These are phyloP conservation scores for Diachrysia chrysitis DNA, from an alignment of 2,888 invertebrate species.

Conservation along the genomic window DNA sequence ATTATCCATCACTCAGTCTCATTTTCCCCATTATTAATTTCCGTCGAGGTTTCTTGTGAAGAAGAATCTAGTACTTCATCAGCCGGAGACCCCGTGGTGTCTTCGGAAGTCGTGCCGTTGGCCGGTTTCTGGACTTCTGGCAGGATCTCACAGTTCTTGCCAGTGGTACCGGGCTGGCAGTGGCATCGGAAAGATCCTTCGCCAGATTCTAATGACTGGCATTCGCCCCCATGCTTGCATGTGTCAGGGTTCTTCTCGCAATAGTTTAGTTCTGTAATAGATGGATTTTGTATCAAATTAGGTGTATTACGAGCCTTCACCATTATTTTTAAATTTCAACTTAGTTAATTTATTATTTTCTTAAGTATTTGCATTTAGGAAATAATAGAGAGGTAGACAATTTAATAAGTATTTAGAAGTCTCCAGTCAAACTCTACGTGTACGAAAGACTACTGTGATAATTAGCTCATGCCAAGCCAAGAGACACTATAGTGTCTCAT, in stretches of 20 bases:
- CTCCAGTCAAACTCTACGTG: too few species aligned
- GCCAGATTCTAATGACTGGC: slow-evolving; percentile 93
- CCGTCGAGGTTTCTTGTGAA: slow-evolving; percentile 54
- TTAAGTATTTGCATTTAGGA: too few species aligned
- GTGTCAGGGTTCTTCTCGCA: slow-evolving; percentile 93
- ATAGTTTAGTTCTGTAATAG: slow-evolving; percentile 87
- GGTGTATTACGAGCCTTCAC: too few species aligned
- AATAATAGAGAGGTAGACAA: too few species aligned
- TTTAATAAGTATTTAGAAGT: too few species aligned
- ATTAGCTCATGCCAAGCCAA: too few species aligned
- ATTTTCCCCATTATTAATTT: slow-evolving; percentile 72
- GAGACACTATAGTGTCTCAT: too few species aligned
- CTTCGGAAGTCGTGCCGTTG: slow-evolving; percentile 35
- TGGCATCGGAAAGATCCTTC: slow-evolving; percentile 94
- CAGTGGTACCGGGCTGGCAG: slow-evolving; percentile 93
- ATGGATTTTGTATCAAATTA: background rate
- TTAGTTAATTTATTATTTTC: too few species aligned
- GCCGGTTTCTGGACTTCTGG: slow-evolving; percentile 64
- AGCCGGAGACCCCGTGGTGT: background rate
- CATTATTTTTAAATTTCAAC: too few species aligned
- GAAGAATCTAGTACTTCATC: slow-evolving; percentile 18
- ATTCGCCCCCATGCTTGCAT: slow-evolving; percentile 95
- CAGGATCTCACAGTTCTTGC: slow-evolving; percentile 92
- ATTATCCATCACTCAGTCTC: slow-evolving; percentile 74
- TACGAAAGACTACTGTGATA: too few species aligned